Evolutionary conservation across 2,888 invertebrate species (phyloP), one percentile per base, ranked within the genome.

Genomic region (Macropis europaea): DNA sequence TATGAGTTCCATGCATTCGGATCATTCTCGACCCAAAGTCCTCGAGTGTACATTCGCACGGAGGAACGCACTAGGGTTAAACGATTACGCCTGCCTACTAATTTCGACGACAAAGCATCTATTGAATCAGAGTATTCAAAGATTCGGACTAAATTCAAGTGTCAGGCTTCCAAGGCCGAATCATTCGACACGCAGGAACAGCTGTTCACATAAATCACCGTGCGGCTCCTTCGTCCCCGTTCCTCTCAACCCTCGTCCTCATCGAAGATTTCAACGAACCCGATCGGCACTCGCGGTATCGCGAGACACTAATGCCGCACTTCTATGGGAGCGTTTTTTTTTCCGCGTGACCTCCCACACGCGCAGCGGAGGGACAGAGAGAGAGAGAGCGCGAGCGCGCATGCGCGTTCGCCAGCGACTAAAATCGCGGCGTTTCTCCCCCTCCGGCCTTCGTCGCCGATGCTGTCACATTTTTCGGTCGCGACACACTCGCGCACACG

Each of bases 401-500:
- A 60, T 34, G 47, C 53, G 63, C 59, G 63, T 47, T 59, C 15
- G 40, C 40, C 47, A 5, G 38, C 48, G 50, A 53, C 53, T 53
- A 53, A 63, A 57, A 70, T 71, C 71, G 63, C 57, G 52, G 57
- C 53, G 57, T 71, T 36, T 59, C 60, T 63, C 63, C 63, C 56
- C 56, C 52, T 47, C 22, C 38, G 40, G 54, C 60, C 56, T 73
- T 36, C 57, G 42, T 47, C 52, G 28, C 28, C 56, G 43, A 47
- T 36, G 19, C 62, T 76, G 73, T 77, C 73, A 77, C 78, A 77
- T 77, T 56, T 77, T 77, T 70, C 40, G 63, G 15, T 32, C 13
- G 19, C 47, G 6, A 45, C 34, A 26, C 38, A 17, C 43, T 24
- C 50, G 48, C 53, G 40, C 69, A 48, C 52, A 45, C 13, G n/a